These are phyloP conservation scores for Heliconius ismenius DNA, from an alignment of 2,888 invertebrate species.

Conservation along the genomic window DNA sequence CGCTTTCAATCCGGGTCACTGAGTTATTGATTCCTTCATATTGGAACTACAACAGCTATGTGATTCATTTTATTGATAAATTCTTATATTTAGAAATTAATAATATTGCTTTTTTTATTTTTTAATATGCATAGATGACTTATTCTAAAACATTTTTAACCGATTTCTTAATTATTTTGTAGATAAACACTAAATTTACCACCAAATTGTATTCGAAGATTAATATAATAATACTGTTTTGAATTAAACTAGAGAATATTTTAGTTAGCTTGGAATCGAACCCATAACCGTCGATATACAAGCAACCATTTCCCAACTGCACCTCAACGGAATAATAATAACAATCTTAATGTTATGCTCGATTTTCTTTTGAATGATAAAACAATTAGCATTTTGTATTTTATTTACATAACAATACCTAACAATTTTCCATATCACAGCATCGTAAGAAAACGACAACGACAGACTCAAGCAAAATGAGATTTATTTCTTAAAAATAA, in stretches of 20 bases:
- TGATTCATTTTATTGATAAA: conserved; percentile 40
- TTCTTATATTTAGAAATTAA: background rate
- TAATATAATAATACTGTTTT: background rate
- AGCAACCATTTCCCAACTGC: background rate
- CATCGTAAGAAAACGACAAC: background rate
- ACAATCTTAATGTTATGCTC: background rate
- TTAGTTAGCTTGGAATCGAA: background rate
- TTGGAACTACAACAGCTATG: conserved; percentile 33
- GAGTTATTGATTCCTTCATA: conserved; percentile 41
- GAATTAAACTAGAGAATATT: background rate
- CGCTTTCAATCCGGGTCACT: conserved; percentile 41
- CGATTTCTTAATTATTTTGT: too few species aligned
- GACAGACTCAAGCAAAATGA: conserved; percentile 12
- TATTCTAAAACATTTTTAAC: too few species aligned
- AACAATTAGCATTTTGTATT: background rate
- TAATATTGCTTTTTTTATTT: too few species aligned
- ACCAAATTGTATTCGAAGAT: background rate
- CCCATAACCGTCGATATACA: background rate
- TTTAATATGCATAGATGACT: too few species aligned
- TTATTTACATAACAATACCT: background rate
- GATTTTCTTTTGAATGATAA: background rate
- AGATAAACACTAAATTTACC: background rate
- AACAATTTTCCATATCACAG: conserved; percentile 24
- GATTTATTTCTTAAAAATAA: background rate
- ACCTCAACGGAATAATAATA: background rate